These are phyloP conservation scores for Hybos culiciformis DNA, from an alignment of 2,888 invertebrate species.

Conservation along the genomic window DNA sequence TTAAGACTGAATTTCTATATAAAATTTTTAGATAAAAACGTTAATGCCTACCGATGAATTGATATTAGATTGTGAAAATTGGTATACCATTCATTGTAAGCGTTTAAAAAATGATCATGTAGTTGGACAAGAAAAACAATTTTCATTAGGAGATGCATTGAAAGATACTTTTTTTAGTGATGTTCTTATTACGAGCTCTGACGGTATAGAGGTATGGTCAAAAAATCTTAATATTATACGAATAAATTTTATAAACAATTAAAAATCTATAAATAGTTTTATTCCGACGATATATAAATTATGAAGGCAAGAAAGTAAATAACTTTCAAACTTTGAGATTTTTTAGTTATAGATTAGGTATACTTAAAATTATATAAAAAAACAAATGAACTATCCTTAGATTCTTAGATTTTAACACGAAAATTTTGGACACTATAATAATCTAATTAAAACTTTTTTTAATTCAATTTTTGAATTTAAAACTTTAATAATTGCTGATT, in stretches of 20 bases:
- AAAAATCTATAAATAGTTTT: no score
- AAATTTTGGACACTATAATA: no score
- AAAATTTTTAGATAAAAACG: constrained; percentile 35
- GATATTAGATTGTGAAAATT: constrained; percentile 45
- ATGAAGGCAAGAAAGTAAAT: no score
- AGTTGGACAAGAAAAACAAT: constrained; percentile 40
- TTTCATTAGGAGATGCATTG: constrained; percentile 48
- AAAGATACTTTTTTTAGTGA: constrained; percentile 53
- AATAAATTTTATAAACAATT: no score
- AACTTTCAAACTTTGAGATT: no score
- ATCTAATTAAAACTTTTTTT: no score
- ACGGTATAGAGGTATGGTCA: constrained; percentile 21
- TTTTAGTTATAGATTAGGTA: no score
- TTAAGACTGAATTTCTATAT: not conserved
- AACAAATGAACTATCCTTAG: not conserved
- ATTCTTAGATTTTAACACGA: no score
- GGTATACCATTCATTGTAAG: constrained; percentile 48
- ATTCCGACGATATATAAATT: no score
- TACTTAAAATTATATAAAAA: no score
- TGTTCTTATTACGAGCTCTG: constrained; percentile 28
- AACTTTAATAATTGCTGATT: no score
- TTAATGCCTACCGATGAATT: constrained; percentile 40
- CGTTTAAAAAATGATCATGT: constrained; percentile 38
- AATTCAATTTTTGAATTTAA: no score
- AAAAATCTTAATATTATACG: not conserved